These are phyloP conservation scores for Crenichthys baileyi DNA, from an alignment of 2,797 vertebrate genomes.

Conservation along the genomic window DNA sequence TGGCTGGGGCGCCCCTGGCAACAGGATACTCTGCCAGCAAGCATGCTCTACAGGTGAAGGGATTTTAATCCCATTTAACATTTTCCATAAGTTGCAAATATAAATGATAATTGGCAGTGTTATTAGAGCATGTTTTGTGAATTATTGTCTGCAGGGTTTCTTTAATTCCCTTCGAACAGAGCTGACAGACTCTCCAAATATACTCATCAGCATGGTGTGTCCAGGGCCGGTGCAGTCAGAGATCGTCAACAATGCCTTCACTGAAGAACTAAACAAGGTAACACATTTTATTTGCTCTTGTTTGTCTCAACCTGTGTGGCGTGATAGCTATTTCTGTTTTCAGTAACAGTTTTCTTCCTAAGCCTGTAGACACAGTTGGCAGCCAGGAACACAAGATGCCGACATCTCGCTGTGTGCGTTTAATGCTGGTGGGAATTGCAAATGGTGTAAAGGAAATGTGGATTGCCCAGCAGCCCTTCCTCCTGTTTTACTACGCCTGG, in stretches of 20 bases:
- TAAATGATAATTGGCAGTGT: neutral
- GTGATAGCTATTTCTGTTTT: neutral
- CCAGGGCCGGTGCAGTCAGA: conserved; percentile 92
- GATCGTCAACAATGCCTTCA: conserved; percentile 88
- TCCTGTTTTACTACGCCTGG: conserved; percentile 86
- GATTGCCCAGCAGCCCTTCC: conserved; percentile 88
- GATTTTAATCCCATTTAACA: neutral
- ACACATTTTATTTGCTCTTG: conserved; percentile 3
- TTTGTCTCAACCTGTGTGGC: neutral
- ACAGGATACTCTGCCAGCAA: conserved; percentile 93
- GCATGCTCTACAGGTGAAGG: conserved; percentile 90
- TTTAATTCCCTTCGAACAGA: conserved; percentile 90
- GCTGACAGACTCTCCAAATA: conserved; percentile 85
- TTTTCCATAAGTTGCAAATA: neutral
- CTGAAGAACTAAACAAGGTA: conserved; percentile 86
- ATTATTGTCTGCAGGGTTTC: conserved; percentile 84
- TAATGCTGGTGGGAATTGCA: conserved; percentile 87
- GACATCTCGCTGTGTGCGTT: conserved; percentile 85
- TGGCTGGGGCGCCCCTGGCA: conserved; percentile 82
- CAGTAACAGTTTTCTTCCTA: conserved; percentile 9
- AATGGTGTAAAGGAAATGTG: conserved; percentile 92
- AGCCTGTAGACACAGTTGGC: conserved; percentile 73
- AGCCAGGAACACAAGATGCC: conserved; percentile 90
- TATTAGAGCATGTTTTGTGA: neutral
- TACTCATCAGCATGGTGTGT: conserved; percentile 87